Conservation (phyloP, 2,797 vertebrate genomes). For the Sarcophilus harrisii region DNA sequence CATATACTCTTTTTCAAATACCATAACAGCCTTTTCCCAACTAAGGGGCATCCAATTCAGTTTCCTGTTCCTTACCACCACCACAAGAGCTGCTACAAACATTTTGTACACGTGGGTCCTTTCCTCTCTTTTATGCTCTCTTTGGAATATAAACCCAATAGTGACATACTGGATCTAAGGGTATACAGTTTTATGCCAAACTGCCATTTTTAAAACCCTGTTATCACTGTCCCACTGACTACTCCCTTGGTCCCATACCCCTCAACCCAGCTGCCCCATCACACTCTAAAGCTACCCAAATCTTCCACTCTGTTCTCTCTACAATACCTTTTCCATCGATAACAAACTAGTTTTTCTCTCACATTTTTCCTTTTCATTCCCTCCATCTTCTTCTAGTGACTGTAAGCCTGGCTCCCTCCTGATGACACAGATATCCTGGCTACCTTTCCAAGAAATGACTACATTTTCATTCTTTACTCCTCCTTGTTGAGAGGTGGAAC, state of each 20-base stretch:
- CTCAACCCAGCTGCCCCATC: background rate
- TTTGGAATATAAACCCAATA: no score
- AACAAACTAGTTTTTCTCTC: background rate
- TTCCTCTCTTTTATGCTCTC: no score
- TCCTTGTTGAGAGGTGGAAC: background rate
- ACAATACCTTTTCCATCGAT: background rate
- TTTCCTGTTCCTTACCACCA: no score
- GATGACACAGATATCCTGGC: background rate
- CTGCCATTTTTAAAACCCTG: background rate
- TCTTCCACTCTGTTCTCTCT: background rate
- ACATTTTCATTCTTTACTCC: background rate
- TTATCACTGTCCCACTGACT: background rate
- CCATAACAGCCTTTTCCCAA: no score
- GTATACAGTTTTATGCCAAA: no score
- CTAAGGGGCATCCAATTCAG: no score
- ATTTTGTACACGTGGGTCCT: no score
- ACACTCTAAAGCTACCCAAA: background rate
- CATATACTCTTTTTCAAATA: no score
- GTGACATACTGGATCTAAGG: no score
- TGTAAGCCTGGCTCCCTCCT: background rate
- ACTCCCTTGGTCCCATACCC: background rate
- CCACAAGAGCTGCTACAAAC: no score
- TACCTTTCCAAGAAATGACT: background rate
- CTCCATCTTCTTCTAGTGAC: background rate
- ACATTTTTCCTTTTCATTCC: background rate